phyloP scores from a whole-genome alignment of 2,888 invertebrate species.

The Lithosia quadra region DNA sequence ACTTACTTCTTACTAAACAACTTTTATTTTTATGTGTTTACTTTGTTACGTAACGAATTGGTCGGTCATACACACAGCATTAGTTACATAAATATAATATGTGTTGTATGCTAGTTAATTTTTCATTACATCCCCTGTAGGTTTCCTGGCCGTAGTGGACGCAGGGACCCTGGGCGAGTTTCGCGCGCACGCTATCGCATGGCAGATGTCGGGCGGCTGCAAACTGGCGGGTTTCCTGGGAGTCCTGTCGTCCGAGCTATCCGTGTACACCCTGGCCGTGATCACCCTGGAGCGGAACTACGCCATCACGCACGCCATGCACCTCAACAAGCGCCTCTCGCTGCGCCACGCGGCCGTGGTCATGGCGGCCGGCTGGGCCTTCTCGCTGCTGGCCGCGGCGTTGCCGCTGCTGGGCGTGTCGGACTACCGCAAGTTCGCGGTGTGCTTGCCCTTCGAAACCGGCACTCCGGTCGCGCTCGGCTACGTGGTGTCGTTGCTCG shows the following conservation, averaged over 20 bases:
- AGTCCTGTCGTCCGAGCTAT: conserved; percentile 96
- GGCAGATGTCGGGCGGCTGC: conserved; percentile 98
- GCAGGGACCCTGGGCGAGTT: conserved; percentile 98
- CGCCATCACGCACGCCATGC: conserved; percentile 99
- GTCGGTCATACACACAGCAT: too few species aligned
- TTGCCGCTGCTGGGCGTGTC: conserved; percentile 96
- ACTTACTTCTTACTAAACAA: too few species aligned
- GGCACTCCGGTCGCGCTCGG: conserved; percentile 92
- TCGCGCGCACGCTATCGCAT: conserved; percentile 97
- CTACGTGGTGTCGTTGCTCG: conserved; percentile 96
- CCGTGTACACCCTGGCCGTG: conserved; percentile 98
- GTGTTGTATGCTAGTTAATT: neutral
- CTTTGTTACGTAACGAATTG: neutral
- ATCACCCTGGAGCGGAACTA: conserved; percentile 98
- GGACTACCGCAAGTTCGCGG: conserved; percentile 98
- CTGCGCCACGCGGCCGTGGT: conserved; percentile 96
- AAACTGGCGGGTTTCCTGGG: conserved; percentile 98
- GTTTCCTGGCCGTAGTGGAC: conserved; percentile 97
- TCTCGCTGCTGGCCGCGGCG: conserved; percentile 94
- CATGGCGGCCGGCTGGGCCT: conserved; percentile 97
- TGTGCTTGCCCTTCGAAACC: conserved; percentile 98
- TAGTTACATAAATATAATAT: too few species aligned
- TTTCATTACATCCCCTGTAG: conserved; percentile 75
- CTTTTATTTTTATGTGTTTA: neutral
- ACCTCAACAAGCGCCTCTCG: conserved; percentile 97